Evolutionary conservation across 2,113 vertebrate species (phyloP).

Genomic region (Zeus faber): DNA sequence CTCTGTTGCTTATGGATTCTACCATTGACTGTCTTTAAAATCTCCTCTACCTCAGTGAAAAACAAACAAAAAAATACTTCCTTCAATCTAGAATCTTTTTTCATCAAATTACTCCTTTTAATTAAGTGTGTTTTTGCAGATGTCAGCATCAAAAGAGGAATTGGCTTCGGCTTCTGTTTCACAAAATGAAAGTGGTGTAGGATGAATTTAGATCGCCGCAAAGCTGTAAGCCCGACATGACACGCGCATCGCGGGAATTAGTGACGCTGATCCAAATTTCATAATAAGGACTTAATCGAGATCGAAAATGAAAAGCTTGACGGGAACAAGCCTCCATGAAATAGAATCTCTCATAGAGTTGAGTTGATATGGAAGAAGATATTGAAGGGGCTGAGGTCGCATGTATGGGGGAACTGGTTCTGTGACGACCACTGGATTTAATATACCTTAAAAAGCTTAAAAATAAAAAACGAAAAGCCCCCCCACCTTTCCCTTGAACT

Average conservation of each 20-base stretch:
- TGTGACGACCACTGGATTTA: conserved; percentile 62
- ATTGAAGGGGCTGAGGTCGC: conserved; percentile 58
- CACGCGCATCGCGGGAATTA: not conserved
- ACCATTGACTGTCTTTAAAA: too few relatives aligned
- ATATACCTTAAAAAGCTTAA: conserved; percentile 48
- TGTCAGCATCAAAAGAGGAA: not conserved
- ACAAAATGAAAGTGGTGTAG: not conserved
- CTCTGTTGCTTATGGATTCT: too few relatives aligned
- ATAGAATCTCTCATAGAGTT: conserved; percentile 22
- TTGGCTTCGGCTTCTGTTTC: not conserved
- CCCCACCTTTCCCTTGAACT: conserved; percentile 31
- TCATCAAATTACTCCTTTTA: too few relatives aligned
- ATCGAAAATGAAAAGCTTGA: conserved; percentile 8
- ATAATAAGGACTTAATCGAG: not conserved
- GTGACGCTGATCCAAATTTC: not conserved
- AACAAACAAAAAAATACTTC: too few relatives aligned
- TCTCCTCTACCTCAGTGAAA: too few relatives aligned
- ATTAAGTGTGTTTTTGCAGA: too few relatives aligned
- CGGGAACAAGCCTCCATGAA: conserved; percentile 38
- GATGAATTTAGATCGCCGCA: not conserved
- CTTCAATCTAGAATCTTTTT: too few relatives aligned
- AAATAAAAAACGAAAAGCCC: conserved; percentile 12
- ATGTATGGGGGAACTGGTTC: conserved; percentile 58
- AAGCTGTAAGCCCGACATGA: not conserved
- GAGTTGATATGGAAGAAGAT: conserved; percentile 33